Percentiles rank a stretch among this genome's conserved stretches.
These are phyloP conservation scores for Lanistes nyassanus DNA, from an alignment of 1,140 invertebrate genomes.

Conservation along the genomic window DNA sequence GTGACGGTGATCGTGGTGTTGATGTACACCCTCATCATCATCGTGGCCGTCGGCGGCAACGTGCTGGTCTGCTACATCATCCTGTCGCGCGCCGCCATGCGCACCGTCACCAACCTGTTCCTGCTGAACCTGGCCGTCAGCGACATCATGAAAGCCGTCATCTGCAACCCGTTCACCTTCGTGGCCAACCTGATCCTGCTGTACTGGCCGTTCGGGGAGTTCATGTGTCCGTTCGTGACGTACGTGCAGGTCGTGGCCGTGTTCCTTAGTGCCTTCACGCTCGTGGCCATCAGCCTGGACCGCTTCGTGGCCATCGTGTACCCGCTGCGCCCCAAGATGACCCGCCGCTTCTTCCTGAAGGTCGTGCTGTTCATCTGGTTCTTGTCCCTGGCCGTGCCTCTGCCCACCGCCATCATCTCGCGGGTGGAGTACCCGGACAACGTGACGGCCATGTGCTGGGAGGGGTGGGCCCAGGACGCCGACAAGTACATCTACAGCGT, in stretches of 20 bases:
- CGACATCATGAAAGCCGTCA: constrained; percentile 69
- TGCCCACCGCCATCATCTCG: constrained; percentile 52
- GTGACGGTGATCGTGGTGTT: constrained; percentile 49
- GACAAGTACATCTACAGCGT: constrained; percentile 77
- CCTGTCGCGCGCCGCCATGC: constrained; percentile 81
- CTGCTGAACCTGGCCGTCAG: constrained; percentile 94
- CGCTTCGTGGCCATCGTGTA: constrained; percentile 95
- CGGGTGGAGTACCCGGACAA: constrained; percentile 29
- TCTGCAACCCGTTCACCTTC: constrained; percentile 40
- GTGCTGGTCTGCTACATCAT: constrained; percentile 41
- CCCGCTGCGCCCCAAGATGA: constrained; percentile 82
- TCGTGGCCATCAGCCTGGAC: constrained; percentile 95
- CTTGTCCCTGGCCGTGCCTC: constrained; percentile 65
- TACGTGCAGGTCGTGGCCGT: constrained; percentile 92
- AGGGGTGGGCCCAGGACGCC: constrained; percentile 35
- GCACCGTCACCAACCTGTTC: constrained; percentile 95
- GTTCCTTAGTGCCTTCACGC: constrained; percentile 91
- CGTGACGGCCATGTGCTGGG: constrained; percentile 40
- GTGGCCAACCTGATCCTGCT: constrained; percentile 84
- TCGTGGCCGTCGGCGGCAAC: constrained; percentile 40
- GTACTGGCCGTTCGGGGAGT: constrained; percentile 89
- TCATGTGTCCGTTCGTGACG: constrained; percentile 86
- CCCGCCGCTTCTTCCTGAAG: constrained; percentile 75
- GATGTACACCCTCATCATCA: constrained; percentile 40
- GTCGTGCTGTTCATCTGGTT: constrained; percentile 81